phyloP scores from a whole-genome alignment of 1,140 invertebrate genomes.

The Myzus persicae region DNA sequence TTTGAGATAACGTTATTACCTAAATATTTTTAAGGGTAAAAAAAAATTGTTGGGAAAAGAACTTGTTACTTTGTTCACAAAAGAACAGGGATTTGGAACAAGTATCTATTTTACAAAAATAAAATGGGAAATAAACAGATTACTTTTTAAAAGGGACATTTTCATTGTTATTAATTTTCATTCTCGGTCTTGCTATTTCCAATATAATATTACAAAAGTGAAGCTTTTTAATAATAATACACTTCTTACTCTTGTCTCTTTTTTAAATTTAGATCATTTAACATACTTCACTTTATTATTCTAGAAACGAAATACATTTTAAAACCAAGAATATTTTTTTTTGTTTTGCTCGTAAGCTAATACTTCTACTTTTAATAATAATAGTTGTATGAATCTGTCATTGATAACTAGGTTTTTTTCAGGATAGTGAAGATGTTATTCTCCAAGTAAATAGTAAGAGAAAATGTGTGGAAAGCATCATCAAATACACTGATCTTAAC shows the following conservation, averaged over 20 bases:
- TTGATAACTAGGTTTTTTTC: background rate
- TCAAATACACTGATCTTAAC: constrained; percentile 10
- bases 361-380: background rate
- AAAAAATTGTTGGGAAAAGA: too few relatives aligned
- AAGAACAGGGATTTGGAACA: too few relatives aligned
- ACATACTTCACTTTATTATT: background rate
- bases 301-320: background rate
- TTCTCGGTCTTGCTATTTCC: too few relatives aligned
- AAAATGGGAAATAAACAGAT: too few relatives aligned
- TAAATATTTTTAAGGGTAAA: too few relatives aligned
- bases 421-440: background rate
- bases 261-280: background rate
- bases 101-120: too few relatives aligned
- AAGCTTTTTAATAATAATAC: background rate
- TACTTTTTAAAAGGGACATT: too few relatives aligned
- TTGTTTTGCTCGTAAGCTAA: background rate
- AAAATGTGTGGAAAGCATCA: constrained; percentile 38
- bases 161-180: too few relatives aligned
- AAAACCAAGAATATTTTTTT: background rate
- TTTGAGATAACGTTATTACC: background rate
- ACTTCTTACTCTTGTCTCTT: background rate
- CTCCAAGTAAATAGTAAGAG: background rate
- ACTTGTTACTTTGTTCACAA: too few relatives aligned
- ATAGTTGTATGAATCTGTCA: background rate
- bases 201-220: background rate